These are phyloP conservation scores for Drosophila fulvimacula DNA, from an alignment of 2,888 invertebrate species.

Conservation along the genomic window DNA sequence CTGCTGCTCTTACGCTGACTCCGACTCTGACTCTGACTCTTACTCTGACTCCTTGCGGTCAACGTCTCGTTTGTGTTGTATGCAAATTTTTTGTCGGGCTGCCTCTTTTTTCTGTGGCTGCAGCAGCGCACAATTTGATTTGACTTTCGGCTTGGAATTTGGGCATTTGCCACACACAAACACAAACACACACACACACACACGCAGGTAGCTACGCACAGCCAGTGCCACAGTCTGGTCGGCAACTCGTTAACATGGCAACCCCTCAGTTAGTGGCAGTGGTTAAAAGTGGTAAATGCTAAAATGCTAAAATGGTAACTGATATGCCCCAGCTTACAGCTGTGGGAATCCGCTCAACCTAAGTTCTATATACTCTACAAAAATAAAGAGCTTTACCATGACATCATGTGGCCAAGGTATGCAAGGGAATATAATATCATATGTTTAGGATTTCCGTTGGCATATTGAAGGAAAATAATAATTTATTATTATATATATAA, in stretches of 20 bases:
- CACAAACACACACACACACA: conserved; percentile 12
- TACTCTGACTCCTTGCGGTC: conserved; percentile 31
- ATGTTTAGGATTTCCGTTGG: no score
- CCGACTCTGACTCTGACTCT: neutral
- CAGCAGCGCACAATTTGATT: conserved; percentile 51
- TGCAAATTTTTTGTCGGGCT: conserved; percentile 71
- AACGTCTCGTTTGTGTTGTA: conserved; percentile 76
- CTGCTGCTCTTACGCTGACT: conserved; percentile 27
- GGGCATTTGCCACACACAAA: conserved; percentile 42
- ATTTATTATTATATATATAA: no score
- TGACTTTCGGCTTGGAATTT: conserved; percentile 63
- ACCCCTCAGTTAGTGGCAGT: conserved; percentile 46
- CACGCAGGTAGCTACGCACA: conserved; percentile 27
- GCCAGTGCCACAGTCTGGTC: conserved; percentile 29
- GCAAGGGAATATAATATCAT: no score
- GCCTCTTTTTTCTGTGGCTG: conserved; percentile 60
- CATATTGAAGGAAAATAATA: no score
- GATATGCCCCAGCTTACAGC: conserved; percentile 47
- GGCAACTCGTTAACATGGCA: conserved; percentile 62
- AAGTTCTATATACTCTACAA: conserved; percentile 19
- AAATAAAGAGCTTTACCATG: neutral
- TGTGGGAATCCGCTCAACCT: conserved; percentile 43
- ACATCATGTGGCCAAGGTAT: no score
- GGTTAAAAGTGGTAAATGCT: conserved; percentile 54
- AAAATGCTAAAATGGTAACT: conserved; percentile 59